A percentile compares a stretch with the other conserved stretches of the same genome.
Evolutionary conservation across 2,888 invertebrate species (phyloP).

Genomic region (Furcula furcula): DNA sequence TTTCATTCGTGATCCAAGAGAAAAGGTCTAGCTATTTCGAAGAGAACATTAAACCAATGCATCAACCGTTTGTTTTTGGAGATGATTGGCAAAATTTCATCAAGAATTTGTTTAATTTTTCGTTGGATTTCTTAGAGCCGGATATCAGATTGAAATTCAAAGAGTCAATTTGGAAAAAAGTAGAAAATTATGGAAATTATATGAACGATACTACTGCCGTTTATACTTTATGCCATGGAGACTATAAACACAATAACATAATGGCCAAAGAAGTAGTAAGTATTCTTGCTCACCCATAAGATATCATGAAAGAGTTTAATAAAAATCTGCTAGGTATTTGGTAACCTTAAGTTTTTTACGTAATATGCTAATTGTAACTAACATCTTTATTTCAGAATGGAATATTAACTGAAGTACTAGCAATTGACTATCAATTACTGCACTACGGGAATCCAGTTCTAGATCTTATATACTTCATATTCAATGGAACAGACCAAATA

Average conservation of each 20-base stretch:
- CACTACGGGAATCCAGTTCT: constrained; percentile 45
- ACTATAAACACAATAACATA: constrained; percentile 33
- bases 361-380: no score
- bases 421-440: constrained; percentile 49
- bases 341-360: no score
- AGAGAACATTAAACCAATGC: not conserved
- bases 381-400: no score
- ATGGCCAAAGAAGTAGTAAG: constrained; percentile 39
- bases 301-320: no score
- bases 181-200: constrained; percentile 20
- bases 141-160: constrained; percentile 9
- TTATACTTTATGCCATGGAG: constrained; percentile 33
- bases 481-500: constrained; percentile 43
- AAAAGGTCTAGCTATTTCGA: not conserved
- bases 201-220: constrained; percentile 15
- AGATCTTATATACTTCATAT: constrained; percentile 52
- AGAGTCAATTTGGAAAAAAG: constrained; percentile 13
- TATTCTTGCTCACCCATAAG: no score
- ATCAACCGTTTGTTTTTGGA: constrained; percentile 17
- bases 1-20: not conserved
- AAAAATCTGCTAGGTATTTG: no score
- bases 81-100: constrained; percentile 23
- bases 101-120: constrained; percentile 22
- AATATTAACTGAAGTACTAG: constrained; percentile 34
- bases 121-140: constrained; percentile 18